Evolutionary conservation across 2,797 vertebrate species (phyloP), one percentile per base, ranked within the genome.

Genomic region (Eremophila alpestris): DNA sequence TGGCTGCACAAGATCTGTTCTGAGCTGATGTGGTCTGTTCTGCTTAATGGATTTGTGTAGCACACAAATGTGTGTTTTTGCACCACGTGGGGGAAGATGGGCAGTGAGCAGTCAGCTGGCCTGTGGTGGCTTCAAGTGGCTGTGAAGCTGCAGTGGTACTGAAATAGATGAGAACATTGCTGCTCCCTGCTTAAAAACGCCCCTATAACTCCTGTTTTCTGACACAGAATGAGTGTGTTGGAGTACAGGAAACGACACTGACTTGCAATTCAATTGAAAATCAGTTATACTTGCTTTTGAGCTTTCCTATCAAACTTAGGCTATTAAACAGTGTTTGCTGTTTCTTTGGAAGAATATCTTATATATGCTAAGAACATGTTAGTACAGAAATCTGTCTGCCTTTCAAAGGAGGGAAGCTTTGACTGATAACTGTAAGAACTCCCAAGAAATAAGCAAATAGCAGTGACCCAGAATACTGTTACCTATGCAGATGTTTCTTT

Each of bases 51-150:
- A 3, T 83, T 78, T 4, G 1, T 65, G 12, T 21, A 40, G 55
- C 38, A 23, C 1, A 0, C 30, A 41, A 40, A 40, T 0, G 0
- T 14, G 1, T 34, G 83, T 30, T 27, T 19, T 64, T 67, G 59
- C 21, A 16, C 11, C 6, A 4, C 1, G 7, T 51, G 5, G 34
- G 41, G 20, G n/a, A 63, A 14, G 36, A 21, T 2, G 30, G 55
- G 9, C 38, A 34, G 9, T 1, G 8, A 46, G n/a, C 19, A 40
- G 29, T 45, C 21, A 64, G 10, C 59, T 56, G 48, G 30, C 17
- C 27, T 45, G 13, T 38, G 45, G 27, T 55, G 49, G 49, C 17
- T 82, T 65, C 49, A 67, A 8, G 34, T 48, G 21, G 10, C 62
- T 70, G 36, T 55, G 65, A 71, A 84, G 16, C 52, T 81, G 24